Conservation (phyloP, 2,888 invertebrate genomes). For the Crepidodera aurea region DNA sequence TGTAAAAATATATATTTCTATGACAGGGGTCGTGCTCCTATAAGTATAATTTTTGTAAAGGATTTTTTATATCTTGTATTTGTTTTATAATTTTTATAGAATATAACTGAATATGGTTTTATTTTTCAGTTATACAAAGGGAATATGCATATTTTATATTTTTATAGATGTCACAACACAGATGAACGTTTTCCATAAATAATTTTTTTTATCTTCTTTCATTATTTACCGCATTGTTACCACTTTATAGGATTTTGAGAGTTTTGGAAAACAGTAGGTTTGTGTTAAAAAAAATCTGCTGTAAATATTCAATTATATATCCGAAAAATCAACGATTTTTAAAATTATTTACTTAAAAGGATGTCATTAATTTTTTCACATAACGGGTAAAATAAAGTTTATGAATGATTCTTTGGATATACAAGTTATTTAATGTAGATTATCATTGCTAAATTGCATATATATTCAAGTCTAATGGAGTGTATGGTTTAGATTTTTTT, state of each 20-base stretch:
- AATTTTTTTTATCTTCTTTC: background rate
- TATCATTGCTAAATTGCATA: background rate
- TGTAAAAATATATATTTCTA: conserved; percentile 29
- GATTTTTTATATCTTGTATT: conserved; percentile 42
- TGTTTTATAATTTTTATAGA: conserved; percentile 47
- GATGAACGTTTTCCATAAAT: background rate
- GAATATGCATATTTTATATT: conserved; percentile 35
- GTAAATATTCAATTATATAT: background rate
- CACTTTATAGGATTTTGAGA: conserved; percentile 29
- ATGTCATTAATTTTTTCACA: too few relatives aligned
- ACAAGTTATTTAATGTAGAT: background rate
- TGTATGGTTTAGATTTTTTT: conserved; percentile 33
- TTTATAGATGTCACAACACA: conserved; percentile 24
- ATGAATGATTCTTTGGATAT: background rate
- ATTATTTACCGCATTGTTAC: conserved; percentile 39
- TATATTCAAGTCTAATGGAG: conserved; percentile 3
- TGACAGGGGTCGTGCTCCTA: conserved; percentile 23
- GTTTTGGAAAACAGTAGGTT: background rate
- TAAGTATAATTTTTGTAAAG: conserved; percentile 43
- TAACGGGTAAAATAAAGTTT: too few relatives aligned
- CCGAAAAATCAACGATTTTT: background rate
- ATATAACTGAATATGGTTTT: conserved; percentile 30
- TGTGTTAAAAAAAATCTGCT: background rate
- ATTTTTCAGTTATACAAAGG: conserved; percentile 31
- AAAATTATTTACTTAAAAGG: too few relatives aligned